phyloP scores from a whole-genome alignment of 2,113 vertebrate genomes.

The Pyxicephalus adspersus region DNA sequence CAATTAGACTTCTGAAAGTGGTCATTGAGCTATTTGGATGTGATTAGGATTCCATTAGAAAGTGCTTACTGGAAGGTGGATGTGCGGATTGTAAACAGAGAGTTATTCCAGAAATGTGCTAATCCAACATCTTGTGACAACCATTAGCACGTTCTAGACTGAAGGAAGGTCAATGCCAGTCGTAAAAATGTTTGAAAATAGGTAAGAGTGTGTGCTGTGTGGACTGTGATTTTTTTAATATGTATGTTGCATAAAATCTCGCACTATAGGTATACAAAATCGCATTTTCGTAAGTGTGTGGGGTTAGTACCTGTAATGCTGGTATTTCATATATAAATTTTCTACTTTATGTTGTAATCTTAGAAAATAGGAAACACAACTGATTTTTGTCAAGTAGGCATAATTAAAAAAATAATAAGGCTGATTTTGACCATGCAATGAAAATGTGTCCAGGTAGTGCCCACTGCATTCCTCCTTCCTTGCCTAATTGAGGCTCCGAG shows the following conservation, averaged over 20 bases:
- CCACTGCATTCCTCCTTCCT: too few relatives aligned
- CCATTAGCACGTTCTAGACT: conserved; percentile 87
- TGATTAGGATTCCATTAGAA: conserved; percentile 99
- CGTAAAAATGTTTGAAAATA: conserved; percentile 74
- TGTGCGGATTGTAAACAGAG: conserved; percentile 91
- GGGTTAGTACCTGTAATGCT: background rate
- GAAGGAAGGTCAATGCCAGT: conserved; percentile 75
- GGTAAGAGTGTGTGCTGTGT: too few relatives aligned
- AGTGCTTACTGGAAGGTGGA: conserved; percentile 89
- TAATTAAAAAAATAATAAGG: too few relatives aligned
- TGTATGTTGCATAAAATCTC: background rate
- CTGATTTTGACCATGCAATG: too few relatives aligned
- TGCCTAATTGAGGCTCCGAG: too few relatives aligned
- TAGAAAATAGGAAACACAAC: too few relatives aligned
- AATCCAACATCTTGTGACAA: conserved; percentile 99
- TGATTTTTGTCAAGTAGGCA: too few relatives aligned
- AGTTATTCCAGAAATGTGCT: conserved; percentile 98
- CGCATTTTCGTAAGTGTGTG: too few relatives aligned
- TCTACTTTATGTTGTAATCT: background rate
- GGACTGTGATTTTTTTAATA: too few relatives aligned
- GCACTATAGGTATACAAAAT: too few relatives aligned
- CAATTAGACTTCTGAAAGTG: conserved; percentile 90
- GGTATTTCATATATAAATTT: background rate
- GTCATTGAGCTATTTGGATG: conserved; percentile 90
- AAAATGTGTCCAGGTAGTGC: too few relatives aligned